A percentile compares a stretch with the other conserved stretches of the same genome.
phyloP scores from a whole-genome alignment of 2,113 vertebrate genomes.

The Muntiacus reevesi region DNA sequence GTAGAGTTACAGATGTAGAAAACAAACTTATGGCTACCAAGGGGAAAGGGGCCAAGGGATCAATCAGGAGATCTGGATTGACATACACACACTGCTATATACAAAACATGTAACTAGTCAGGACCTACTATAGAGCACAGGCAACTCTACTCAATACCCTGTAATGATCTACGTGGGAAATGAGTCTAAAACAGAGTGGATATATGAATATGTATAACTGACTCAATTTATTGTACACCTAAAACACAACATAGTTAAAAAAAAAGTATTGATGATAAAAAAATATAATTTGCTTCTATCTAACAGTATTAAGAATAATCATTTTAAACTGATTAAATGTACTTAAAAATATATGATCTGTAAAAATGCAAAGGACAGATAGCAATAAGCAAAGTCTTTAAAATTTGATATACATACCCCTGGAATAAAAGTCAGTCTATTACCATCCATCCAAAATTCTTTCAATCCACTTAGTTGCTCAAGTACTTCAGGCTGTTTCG shows the following conservation, averaged over 20 bases:
- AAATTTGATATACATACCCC: constrained; percentile 86
- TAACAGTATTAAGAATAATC: background rate
- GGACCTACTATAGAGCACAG: background rate
- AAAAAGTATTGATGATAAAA: background rate
- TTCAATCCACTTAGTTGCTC: constrained; percentile 95
- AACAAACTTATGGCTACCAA: background rate
- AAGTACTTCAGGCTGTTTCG: constrained; percentile 95
- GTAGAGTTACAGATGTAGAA: background rate
- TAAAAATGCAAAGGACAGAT: background rate
- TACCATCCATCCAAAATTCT: constrained; percentile 99
- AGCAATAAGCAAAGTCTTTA: constrained; percentile 27
- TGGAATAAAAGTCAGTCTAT: constrained; percentile 95
- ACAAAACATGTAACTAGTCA: background rate
- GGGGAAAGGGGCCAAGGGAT: background rate
- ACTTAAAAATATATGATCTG: background rate
- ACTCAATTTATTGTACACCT: background rate
- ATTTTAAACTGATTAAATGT: background rate
- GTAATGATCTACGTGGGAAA: background rate
- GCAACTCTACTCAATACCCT: background rate
- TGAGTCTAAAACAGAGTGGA: background rate
- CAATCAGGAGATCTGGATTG: background rate
- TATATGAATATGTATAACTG: background rate
- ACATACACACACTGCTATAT: background rate
- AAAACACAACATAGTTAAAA: background rate
- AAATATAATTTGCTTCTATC: background rate